Conservation (phyloP, 1,140 invertebrate genomes). For the Drosophila kohkoa region DNA sequence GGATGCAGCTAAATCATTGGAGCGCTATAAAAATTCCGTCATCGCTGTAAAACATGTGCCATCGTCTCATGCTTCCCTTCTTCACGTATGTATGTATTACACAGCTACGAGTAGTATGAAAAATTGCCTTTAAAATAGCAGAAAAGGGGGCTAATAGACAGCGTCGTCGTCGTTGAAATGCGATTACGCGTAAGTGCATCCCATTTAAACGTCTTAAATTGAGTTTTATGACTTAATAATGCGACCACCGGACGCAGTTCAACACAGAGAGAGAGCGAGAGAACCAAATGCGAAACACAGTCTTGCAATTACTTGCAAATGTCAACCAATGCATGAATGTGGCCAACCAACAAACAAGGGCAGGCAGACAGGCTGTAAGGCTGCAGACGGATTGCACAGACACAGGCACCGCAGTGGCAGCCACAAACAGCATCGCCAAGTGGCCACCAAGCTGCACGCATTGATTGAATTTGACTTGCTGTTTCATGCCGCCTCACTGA, state of each 20-base stretch:
- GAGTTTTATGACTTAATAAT: conserved; percentile 79
- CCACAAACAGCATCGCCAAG: conserved; percentile 71
- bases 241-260: not conserved
- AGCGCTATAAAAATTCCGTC: conserved; percentile 50
- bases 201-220: conserved; percentile 69
- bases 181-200: conserved; percentile 69
- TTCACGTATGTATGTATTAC: not conserved
- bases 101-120: conserved; percentile 34
- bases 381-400: not conserved
- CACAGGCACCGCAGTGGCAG: conserved; percentile 9
- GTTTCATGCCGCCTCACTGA: conserved; percentile 35
- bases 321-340: conserved; percentile 20
- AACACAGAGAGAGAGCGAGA: too few species aligned
- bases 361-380: not conserved
- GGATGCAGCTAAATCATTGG: conserved; percentile 73
- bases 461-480: conserved; percentile 75
- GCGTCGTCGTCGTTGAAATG: conserved; percentile 40
- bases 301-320: conserved; percentile 35
- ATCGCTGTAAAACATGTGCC: conserved; percentile 53
- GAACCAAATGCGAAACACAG: not conserved
- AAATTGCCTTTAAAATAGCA: conserved; percentile 47
- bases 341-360: not conserved
- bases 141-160: conserved; percentile 55
- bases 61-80: not conserved
- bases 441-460: conserved; percentile 69